Evolutionary conservation across 2,888 invertebrate genomes (phyloP).

Genomic region (Drosophila nr. perissopoda): DNA sequence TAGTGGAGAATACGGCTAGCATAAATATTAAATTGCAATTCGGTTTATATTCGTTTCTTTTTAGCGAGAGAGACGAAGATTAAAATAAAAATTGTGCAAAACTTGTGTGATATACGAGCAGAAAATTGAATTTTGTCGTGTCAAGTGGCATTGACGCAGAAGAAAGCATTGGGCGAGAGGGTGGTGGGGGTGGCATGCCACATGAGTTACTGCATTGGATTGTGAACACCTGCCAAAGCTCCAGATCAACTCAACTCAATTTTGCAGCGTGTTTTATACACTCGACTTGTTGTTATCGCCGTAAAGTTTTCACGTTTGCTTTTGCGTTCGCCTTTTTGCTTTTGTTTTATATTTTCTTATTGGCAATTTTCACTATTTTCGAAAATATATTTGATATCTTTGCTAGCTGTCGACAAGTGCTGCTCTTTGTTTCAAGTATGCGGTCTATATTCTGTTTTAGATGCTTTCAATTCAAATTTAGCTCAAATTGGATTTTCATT

Average conservation of each 20-base stretch:
- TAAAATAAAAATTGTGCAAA: slow-evolving; percentile 55
- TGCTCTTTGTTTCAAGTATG: neutral
- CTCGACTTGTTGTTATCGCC: slow-evolving; percentile 43
- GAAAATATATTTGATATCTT: neutral
- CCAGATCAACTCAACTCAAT: slow-evolving; percentile 6
- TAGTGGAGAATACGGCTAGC: slow-evolving; percentile 43
- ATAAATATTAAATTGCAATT: slow-evolving; percentile 76
- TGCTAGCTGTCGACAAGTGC: neutral
- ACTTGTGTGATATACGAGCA: slow-evolving; percentile 51
- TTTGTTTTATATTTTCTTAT: neutral
- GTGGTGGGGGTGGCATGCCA: neutral
- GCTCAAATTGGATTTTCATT: neutral
- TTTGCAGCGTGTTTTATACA: slow-evolving; percentile 50
- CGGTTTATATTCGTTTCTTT: slow-evolving; percentile 52
- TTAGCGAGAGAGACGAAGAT: slow-evolving; percentile 13
- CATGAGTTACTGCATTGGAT: slow-evolving; percentile 34
- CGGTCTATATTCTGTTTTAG: neutral
- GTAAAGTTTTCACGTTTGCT: neutral
- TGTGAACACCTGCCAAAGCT: slow-evolving; percentile 50
- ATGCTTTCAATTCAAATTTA: neutral
- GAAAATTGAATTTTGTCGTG: slow-evolving; percentile 76
- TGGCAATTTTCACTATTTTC: neutral
- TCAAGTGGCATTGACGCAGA: slow-evolving; percentile 68
- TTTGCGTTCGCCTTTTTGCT: neutral
- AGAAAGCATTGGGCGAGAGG: neutral